Evolutionary conservation across 2,113 vertebrate genomes (phyloP), one percentile per base, ranked within the genome.

Genomic region (Zosterops lateralis): DNA sequence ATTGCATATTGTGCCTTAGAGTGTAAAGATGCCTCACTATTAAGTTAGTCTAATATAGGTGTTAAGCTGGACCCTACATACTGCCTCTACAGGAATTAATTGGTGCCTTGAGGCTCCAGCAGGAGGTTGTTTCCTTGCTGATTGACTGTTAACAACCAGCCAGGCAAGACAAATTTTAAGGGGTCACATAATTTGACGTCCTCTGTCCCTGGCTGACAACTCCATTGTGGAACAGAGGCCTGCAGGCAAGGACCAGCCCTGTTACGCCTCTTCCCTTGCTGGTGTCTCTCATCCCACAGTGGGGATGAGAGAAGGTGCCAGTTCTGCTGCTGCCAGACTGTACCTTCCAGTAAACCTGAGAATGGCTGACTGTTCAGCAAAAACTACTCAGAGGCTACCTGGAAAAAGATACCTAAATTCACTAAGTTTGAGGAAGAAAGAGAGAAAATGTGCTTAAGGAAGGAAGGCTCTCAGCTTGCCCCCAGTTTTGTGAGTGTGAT

Each of bases 101-200:
- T 92, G 75, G 40, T 9, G 8, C 81, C 50, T 78, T 0, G 0
- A 50, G 89, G 38, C 77, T 91, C 26, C 3, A 12, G 77, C 58
- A 82, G 94, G 83, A 95, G 84, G 77, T 92, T 91, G 81, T 85
- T 94, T 86, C 88, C 84, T 80, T 87, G 81, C 87, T 92, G 94
- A 95, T 79, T 87, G 92, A 92, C 94, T 93, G 81, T 87, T 93
- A 95, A 95, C 94, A 95, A 85, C 84, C 81, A 94, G 75, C 64
- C 86, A 92, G 87, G 93, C 93, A 95, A 93, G 93, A 97, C 87
- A 93, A 67, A 95, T 91, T 90, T 95, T 86, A 95, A 95, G 36
- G 56, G 79, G 90, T 94, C 95, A 90, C 75, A 38, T 91, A 95
- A 90, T 95, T 74, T 88, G 93, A 68, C 2, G 0, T 83, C 44